These are phyloP conservation scores for Oasisia sp. DNA, from an alignment of 2,888 invertebrate genomes.

Conservation along the genomic window DNA sequence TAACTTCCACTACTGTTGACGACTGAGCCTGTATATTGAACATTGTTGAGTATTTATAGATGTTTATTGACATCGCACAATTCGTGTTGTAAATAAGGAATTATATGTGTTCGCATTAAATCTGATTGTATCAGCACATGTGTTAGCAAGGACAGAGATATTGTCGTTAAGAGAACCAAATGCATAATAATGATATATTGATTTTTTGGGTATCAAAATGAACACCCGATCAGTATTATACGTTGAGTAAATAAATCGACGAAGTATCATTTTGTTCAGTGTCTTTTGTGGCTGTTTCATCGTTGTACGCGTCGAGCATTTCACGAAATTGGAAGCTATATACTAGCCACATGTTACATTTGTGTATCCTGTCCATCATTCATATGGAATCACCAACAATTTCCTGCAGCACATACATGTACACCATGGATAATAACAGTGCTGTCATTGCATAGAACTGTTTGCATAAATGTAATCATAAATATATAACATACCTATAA, in stretches of 20 bases:
- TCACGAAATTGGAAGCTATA: no score
- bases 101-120: not conserved
- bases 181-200: not conserved
- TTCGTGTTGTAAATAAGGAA: not conserved
- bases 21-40: not conserved
- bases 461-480: no score
- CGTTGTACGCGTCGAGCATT: not conserved
- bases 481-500: no score
- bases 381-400: no score
- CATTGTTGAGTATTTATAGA: not conserved
- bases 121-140: not conserved
- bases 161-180: not conserved
- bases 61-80: not conserved
- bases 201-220: not conserved
- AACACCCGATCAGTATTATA: not conserved
- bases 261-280: not conserved
- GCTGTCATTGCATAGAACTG: no score
- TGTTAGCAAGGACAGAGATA: not conserved
- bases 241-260: not conserved
- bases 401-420: no score
- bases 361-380: no score
- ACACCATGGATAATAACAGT: no score
- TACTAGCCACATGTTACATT: no score
- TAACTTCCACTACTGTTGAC: no score
- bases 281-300: not conserved